phyloP scores from a whole-genome alignment of 1,140 invertebrate genomes.

The Eupeodes corollae region DNA sequence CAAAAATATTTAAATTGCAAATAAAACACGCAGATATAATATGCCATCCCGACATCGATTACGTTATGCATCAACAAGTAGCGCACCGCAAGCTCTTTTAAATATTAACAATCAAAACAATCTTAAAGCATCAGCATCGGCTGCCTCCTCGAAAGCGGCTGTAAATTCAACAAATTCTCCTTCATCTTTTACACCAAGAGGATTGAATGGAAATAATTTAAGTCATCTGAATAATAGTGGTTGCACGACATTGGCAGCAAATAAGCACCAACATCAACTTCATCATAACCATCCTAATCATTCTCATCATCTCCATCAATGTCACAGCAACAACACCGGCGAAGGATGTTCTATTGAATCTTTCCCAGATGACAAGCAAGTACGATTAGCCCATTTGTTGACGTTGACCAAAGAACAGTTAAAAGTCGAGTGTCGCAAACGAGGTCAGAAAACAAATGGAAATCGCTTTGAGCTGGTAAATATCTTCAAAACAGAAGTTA shows the following conservation, averaged over 20 bases:
- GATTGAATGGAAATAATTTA: too few species aligned
- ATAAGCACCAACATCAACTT: not conserved
- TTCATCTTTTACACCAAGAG: not conserved
- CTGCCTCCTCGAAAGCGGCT: not conserved
- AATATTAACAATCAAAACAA: not conserved
- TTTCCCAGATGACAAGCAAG: too few species aligned
- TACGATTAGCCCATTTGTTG: conserved; percentile 24
- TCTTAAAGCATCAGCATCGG: not conserved
- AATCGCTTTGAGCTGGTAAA: conserved; percentile 52
- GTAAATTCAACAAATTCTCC: too few species aligned
- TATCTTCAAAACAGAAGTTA: not conserved
- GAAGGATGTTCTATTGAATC: too few species aligned
- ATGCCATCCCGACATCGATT: not conserved
- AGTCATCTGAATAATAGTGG: too few species aligned
- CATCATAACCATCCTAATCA: not conserved
- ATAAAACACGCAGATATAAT: not conserved
- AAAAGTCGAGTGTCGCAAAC: conserved; percentile 46
- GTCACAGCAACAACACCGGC: not conserved
- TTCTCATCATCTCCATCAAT: not conserved
- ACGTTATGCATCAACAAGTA: not conserved
- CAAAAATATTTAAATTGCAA: too few species aligned
- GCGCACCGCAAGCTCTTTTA: not conserved
- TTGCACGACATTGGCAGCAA: too few species aligned
- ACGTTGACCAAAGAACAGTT: conserved; percentile 49
- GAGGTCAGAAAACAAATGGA: conserved; percentile 46